Conservation (phyloP, 2,113 vertebrate species). For the Mugil cephalus region DNA sequence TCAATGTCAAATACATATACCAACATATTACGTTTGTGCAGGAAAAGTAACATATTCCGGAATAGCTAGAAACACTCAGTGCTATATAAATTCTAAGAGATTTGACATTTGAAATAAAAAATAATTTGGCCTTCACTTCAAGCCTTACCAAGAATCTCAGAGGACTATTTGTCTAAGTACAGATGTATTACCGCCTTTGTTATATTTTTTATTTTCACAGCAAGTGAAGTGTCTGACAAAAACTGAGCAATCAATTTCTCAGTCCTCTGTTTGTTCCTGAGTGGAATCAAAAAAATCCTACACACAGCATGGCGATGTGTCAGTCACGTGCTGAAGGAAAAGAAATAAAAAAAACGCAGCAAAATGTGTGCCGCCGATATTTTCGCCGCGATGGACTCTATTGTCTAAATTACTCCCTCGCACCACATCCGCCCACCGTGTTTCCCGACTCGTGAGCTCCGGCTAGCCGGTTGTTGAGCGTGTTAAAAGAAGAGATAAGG, state of each 20-base stretch:
- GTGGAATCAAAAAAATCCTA: slow-evolving; percentile 15
- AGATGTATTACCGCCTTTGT: slow-evolving; percentile 2
- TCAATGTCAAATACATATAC: background rate
- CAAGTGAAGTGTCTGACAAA: background rate
- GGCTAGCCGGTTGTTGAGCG: slow-evolving; percentile 52
- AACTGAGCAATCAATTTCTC: slow-evolving; percentile 20
- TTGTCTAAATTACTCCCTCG: slow-evolving; percentile 23
- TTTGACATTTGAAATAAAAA: background rate
- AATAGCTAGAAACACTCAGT: too few species aligned
- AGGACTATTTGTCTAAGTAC: background rate
- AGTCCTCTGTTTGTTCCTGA: background rate
- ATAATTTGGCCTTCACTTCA: slow-evolving; percentile 1
- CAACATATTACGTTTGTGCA: background rate
- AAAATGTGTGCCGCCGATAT: background rate
- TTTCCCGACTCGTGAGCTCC: slow-evolving; percentile 42
- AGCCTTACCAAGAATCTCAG: background rate
- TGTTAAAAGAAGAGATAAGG: slow-evolving; percentile 73
- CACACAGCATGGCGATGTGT: slow-evolving; percentile 1
- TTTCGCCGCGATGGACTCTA: background rate
- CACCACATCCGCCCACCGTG: slow-evolving; percentile 5
- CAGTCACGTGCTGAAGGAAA: background rate
- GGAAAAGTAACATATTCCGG: background rate
- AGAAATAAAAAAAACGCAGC: background rate
- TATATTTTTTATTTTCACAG: slow-evolving; percentile 32
- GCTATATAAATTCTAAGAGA: background rate